Evolutionary conservation across 2,113 vertebrate species (phyloP), one percentile per base, ranked within the genome.

Genomic region (Procavia capensis): DNA sequence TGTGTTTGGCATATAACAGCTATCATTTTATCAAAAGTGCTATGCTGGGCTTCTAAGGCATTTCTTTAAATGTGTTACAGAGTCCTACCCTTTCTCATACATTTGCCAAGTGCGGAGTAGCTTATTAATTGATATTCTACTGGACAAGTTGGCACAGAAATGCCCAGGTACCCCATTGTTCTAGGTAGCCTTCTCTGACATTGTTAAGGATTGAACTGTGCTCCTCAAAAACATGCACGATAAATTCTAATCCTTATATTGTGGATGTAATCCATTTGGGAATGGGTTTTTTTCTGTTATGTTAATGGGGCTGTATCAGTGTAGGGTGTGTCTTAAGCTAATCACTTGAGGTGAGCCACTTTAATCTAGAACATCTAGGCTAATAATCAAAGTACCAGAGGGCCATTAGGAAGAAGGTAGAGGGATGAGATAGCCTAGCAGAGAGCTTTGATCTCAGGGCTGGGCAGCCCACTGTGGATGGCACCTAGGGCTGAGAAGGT

Each of bases 381-480:
- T 75, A 59, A 1, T 24, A 39, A 66, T 10, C 54, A 19, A 59
- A n/a, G 74, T 41, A 25, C 36, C 29, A 31, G 74, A 39, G 43
- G n/a, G 31, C 11, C 0, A 0, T 34, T 25, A n/a, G 39, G 50
- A 16, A 78, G 68, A 25, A 31, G 6, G 16, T 14, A 5, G 43
- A 9, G 4, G 7, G 36, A 78, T 22, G n/a, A 72, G 17, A 4
- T 39, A 24, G 2, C 63, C 57, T 17, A 9, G 41, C 0, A 2
- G 59, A 0, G 9, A n/a, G 25, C 39, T 92, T 75, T 43, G 43
- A 36, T 14, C n/a, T 25, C n/a, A 50, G 25, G 22, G 34, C 13
- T 57, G 39, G 2, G 1, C 16, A n/a, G 24, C 3, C 36, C n/a
- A 19, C 6, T 4, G 3, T 3, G 7, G 27, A 59, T 27, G 27